Conservation (phyloP, 2,888 invertebrate species). For the Hirtodrosophila duncani region DNA sequence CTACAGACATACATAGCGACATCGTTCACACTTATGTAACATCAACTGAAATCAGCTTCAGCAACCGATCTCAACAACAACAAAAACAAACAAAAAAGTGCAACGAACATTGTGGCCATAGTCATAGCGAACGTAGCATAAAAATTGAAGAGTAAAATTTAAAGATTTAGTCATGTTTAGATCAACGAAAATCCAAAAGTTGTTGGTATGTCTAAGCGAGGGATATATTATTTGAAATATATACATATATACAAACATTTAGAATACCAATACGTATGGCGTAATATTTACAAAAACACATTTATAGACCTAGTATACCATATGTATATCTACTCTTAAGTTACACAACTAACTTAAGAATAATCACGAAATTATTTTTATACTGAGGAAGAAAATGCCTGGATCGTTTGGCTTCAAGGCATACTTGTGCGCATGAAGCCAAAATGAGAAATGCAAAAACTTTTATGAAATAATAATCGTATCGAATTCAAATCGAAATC, state of each 20-base stretch:
- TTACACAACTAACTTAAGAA: constrained; percentile 60
- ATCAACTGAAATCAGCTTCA: constrained; percentile 69
- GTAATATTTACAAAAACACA: constrained; percentile 53
- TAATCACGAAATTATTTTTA: constrained; percentile 71
- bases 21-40: not conserved
- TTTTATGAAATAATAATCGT: constrained; percentile 44
- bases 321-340: constrained; percentile 40
- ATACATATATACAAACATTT: constrained; percentile 44
- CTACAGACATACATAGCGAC: constrained; percentile 12
- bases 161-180: constrained; percentile 43
- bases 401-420: too few relatives aligned
- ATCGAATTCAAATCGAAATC: constrained; percentile 57
- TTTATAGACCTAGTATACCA: constrained; percentile 42
- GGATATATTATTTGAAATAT: constrained; percentile 20
- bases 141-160: too few relatives aligned
- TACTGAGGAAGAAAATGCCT: constrained; percentile 42
- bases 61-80: constrained; percentile 65
- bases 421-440: constrained; percentile 8
- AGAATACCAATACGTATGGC: constrained; percentile 68
- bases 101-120: constrained; percentile 65
- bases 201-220: constrained; percentile 55
- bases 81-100: constrained; percentile 38
- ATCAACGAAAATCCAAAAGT: constrained; percentile 19
- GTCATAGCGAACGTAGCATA: constrained; percentile 53
- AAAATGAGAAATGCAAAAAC: constrained; percentile 30